Base-by-base conservation (phyloP, 2,888 invertebrate genomes). In the Trichacis sp. region DNA sequence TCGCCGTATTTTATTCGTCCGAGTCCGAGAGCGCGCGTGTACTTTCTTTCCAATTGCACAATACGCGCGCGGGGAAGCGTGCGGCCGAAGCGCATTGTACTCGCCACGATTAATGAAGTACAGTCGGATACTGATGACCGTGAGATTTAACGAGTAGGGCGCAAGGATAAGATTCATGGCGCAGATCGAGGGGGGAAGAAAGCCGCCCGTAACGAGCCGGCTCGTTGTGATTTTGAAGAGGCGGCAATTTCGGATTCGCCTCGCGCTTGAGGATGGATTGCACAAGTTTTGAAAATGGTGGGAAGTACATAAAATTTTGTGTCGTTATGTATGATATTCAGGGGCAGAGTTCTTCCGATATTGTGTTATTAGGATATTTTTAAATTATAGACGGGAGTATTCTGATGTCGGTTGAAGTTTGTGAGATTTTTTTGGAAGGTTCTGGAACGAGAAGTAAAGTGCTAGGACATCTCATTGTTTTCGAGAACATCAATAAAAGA, bases 121-220 rank as follows among this genome's bases (percentile, higher is more conserved):
- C 68, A 68, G 64, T 64, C 64, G 68, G 64, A 64, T 64, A 68
- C 64, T 64, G 61, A 68, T 61, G 64, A 68, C 61, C 61, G 46
- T 61, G 73, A 77, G 77, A 78, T 78, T 77, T 79, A 79, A 79
- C 74, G 77, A 79, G 77, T 72, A 70, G 71, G 66, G 70, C 60
- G 72, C 66, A 51, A 61, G 71, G 75, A 75, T 76, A 77, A 78
- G 79, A 80, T 81, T 79, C 80, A 79, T 78, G 77, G 72, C 69
- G 69, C 70, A 75, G 78, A 79, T 79, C 73, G 68, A 72, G 69
- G 55, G 53, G 61, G 53, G 61, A 61, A 64, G 64, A 30, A 48
- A 52, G 57, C 43, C 54, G 57, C 63, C 24, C 46, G 52, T 67
- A 60, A 63, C 57, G 59, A 63, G 24, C 24, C 20, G 47, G 24